Percentiles rank a stretch among this genome's conserved stretches.
Evolutionary conservation across 2,113 vertebrate genomes (phyloP).

Genomic region (Hymenochirus boettgeri): DNA sequence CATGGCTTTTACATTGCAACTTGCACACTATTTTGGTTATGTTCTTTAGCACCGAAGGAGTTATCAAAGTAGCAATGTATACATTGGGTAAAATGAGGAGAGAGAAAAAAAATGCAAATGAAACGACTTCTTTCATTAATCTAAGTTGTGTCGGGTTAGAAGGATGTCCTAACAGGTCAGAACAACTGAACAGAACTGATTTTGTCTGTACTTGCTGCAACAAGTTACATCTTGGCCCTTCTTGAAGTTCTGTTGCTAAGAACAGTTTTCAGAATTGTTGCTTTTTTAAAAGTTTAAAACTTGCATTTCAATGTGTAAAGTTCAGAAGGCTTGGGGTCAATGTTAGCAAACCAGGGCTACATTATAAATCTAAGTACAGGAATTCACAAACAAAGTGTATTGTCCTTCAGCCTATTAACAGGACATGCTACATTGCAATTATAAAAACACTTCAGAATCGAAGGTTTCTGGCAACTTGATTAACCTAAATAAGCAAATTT

Average conservation of each 20-base stretch:
- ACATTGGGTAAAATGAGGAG: constrained; percentile 82
- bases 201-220: constrained; percentile 36
- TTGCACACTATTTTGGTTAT: not conserved
- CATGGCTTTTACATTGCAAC: not conserved
- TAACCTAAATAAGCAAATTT: too few relatives aligned
- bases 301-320: too few relatives aligned
- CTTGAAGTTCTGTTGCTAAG: not conserved
- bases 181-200: constrained; percentile 54
- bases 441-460: too few relatives aligned
- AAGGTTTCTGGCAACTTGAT: too few relatives aligned
- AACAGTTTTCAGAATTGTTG: not conserved
- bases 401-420: too few relatives aligned
- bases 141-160: constrained; percentile 58
- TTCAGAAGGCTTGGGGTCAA: too few relatives aligned
- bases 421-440: too few relatives aligned
- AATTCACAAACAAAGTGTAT: too few relatives aligned
- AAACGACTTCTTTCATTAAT: constrained; percentile 87
- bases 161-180: constrained; percentile 53
- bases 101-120: constrained; percentile 88
- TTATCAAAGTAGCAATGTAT: constrained; percentile 72
- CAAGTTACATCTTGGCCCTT: constrained; percentile 15
- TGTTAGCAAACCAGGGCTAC: too few relatives aligned
- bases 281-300: too few relatives aligned
- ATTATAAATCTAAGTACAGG: too few relatives aligned
- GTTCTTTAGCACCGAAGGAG: constrained; percentile 3